Base-by-base conservation (phyloP, 2,888 invertebrate species). In the Eurytoma californica region DNA sequence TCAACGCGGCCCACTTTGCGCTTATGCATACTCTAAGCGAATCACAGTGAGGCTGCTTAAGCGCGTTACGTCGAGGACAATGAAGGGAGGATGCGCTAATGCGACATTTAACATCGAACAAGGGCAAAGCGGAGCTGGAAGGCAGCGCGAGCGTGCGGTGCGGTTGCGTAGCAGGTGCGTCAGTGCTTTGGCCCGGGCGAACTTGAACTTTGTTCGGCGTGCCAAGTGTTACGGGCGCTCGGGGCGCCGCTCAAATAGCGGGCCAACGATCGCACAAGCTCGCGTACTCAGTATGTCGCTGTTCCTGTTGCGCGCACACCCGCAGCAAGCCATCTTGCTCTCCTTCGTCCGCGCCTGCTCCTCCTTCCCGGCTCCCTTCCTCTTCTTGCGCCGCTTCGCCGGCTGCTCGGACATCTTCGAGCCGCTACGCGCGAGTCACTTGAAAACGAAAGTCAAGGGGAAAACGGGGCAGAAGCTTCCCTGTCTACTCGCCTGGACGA, bases 241-340 rank as follows among this genome's bases (percentile, higher is more conserved):
- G 28, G 3, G 14, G 60, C 60, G 60, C 12, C 9, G 13, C 5
- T 39, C 16, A 14, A 63, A 14, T n/a, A 39, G 13, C 57, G 69
- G 14, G 20, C 4, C 7, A 14, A 39, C 69, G 47, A 9, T 12
- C 57, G 51, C 13, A 0, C 16, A 63, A 24, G 20, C 16, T 12
- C 18, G 47, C 70, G 87, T 90, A 90, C 90, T 86, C 83, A 87
- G 83, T 77, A 87, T 83, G 87, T 90, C 90, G 88, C 90, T 90
- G 90, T 90, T 90, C 89, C 90, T 89, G 86, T 86, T 88, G 83
- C 88, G 86, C 80, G 73, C 20, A 82, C 90, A 90, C 84, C 90
- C 89, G 85, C 90, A 90, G 84, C 90, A 90, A 55, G 87, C 83
- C 85, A 89, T 85, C 84, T 84, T 84, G 83, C 86, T 87, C 65